Conservation (phyloP, 2,888 invertebrate genomes). For the Ophion ventricosus region DNA sequence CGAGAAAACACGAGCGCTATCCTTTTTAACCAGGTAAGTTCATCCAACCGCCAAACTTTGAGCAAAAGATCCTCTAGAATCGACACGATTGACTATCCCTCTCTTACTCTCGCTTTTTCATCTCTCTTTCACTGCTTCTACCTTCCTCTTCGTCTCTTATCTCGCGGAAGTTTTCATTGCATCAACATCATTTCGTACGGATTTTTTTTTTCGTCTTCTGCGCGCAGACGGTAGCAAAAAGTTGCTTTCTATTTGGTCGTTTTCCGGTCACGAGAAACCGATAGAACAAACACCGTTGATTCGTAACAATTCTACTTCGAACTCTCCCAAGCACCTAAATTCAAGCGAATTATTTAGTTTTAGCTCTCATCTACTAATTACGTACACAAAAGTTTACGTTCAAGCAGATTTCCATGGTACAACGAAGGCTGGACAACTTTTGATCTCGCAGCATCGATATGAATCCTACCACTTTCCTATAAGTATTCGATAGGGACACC, state of each 20-base stretch:
- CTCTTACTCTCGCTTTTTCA: conserved; percentile 58
- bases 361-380: background rate
- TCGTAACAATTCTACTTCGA: background rate
- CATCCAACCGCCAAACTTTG: conserved; percentile 42
- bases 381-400: no score
- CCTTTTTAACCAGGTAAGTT: conserved; percentile 41
- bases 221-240: background rate
- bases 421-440: no score
- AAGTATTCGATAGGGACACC: no score
- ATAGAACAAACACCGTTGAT: conserved; percentile 23
- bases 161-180: conserved; percentile 17
- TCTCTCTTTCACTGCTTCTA: background rate
- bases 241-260: background rate
- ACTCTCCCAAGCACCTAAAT: background rate
- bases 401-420: no score
- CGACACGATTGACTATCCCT: conserved; percentile 38
- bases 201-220: background rate
- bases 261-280: conserved; percentile 14
- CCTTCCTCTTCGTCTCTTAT: background rate
- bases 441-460: no score
- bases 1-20: conserved; percentile 1
- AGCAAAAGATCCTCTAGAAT: conserved; percentile 41
- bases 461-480: no score
- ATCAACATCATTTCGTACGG: conserved; percentile 12
- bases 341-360: background rate